phyloP scores from a whole-genome alignment of 2,797 vertebrate genomes.

The Cirrhinus mrigala region DNA sequence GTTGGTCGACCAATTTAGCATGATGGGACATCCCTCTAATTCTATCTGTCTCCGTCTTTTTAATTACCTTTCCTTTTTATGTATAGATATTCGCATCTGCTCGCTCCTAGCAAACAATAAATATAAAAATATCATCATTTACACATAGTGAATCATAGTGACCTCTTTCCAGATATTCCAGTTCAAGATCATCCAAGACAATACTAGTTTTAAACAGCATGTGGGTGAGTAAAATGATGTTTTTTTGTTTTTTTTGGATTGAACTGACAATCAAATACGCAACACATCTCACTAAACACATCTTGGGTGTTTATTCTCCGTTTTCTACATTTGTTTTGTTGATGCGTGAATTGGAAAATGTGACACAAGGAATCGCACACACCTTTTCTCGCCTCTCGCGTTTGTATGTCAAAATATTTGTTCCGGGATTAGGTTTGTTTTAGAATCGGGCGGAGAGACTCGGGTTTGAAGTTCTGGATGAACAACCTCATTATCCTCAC shows the following conservation, averaged over 20 bases:
- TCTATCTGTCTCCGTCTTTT: slow-evolving; percentile 52
- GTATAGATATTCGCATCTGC: slow-evolving; percentile 63
- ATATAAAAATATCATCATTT: slow-evolving; percentile 10
- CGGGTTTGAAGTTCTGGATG: slow-evolving; percentile 79
- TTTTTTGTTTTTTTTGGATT: background rate
- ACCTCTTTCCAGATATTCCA: background rate
- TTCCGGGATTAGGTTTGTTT: slow-evolving; percentile 76
- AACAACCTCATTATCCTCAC: slow-evolving; percentile 84
- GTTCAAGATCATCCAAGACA: background rate
- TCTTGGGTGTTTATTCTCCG: slow-evolving; percentile 21
- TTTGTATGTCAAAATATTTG: slow-evolving; percentile 83
- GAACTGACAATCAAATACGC: background rate
- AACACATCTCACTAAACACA: background rate
- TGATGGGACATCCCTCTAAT: slow-evolving; percentile 53
- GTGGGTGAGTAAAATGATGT: background rate
- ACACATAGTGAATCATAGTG: background rate
- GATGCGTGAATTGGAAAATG: slow-evolving; percentile 63
- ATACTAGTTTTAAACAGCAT: background rate
- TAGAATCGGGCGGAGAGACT: slow-evolving; percentile 71
- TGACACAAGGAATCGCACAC: slow-evolving; percentile 64
- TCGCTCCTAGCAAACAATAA: slow-evolving; percentile 65
- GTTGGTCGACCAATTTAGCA: slow-evolving; percentile 74
- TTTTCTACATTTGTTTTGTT: slow-evolving; percentile 47
- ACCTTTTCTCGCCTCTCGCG: slow-evolving; percentile 62
- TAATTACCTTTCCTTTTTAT: slow-evolving; percentile 71